Conservation (phyloP, 2,888 invertebrate species). For the Chalcosyrphus nemorum region DNA sequence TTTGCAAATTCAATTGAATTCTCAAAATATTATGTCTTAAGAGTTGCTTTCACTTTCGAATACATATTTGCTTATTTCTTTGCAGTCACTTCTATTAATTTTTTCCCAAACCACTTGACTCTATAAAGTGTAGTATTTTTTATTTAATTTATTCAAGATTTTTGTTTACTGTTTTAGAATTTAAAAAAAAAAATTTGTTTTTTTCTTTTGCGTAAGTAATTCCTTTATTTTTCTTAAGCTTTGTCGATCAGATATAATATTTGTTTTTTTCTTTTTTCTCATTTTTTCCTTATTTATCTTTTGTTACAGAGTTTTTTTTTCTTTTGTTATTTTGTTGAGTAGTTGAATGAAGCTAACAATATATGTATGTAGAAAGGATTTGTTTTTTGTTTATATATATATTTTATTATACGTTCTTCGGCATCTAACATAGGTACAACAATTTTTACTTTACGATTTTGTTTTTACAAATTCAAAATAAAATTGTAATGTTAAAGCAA, state of each 20-base stretch:
- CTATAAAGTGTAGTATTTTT: no score
- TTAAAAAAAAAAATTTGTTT: no score
- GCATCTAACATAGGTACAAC: conserved; percentile 67
- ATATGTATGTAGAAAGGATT: conserved; percentile 67
- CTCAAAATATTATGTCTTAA: neutral
- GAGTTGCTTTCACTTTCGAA: neutral
- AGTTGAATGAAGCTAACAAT: conserved; percentile 70
- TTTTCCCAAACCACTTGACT: no score
- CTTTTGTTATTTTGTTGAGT: conserved; percentile 43
- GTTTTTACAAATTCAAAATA: neutral
- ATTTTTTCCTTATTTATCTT: conserved; percentile 14
- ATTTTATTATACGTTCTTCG: conserved; percentile 44
- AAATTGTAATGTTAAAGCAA: conserved; percentile 21
- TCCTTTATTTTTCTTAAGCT: conserved; percentile 70
- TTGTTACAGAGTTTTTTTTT: conserved; percentile 48
- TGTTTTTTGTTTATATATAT: neutral
- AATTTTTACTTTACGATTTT: conserved; percentile 37
- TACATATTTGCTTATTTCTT: no score
- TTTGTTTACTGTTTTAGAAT: no score
- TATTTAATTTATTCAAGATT: no score
- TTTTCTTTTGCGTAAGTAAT: conserved; percentile 64
- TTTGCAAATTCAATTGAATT: neutral
- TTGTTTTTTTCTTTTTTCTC: conserved; percentile 20
- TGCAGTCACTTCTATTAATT: neutral
- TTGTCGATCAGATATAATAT: conserved; percentile 68